These are phyloP conservation scores for Jacana jacana DNA, from an alignment of 2,113 vertebrate genomes.

Conservation along the genomic window DNA sequence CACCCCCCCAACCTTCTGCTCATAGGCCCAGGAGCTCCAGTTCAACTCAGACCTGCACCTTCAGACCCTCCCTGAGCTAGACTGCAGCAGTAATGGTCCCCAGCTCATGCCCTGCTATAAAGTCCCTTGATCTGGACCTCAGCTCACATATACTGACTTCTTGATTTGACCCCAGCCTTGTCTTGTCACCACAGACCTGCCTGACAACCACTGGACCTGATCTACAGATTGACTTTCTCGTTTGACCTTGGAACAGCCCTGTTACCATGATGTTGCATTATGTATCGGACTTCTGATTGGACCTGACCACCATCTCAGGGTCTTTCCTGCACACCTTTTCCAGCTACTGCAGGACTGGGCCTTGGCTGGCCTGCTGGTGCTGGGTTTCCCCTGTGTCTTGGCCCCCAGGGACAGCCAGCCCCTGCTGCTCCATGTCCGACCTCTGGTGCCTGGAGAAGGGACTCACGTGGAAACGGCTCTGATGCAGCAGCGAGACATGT, in stretches of 20 bases:
- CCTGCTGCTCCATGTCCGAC: not conserved
- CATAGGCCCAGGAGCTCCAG: not conserved
- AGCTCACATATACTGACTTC: not conserved
- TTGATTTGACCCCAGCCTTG: not conserved
- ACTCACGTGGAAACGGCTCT: conserved; percentile 85
- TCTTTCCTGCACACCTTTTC: not conserved
- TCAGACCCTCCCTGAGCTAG: not conserved
- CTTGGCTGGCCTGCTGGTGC: not conserved
- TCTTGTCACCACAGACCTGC: not conserved
- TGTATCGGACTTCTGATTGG: not conserved
- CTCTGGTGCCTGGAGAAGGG: not conserved
- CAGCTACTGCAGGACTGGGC: not conserved
- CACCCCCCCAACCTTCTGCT: not conserved
- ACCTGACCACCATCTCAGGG: not conserved
- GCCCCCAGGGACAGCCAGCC: not conserved
- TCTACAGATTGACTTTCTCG: not conserved
- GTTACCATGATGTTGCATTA: not conserved
- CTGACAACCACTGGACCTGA: not conserved
- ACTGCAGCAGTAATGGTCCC: not conserved
- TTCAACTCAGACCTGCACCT: not conserved
- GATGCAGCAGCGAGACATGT: conserved; percentile 95
- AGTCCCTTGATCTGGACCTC: not conserved
- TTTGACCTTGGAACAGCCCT: not conserved
- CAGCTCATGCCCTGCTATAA: not conserved
- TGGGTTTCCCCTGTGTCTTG: not conserved